Percentiles rank a stretch among this genome's conserved stretches.
Evolutionary conservation across 2,797 vertebrate genomes (phyloP).

Genomic region (Eutrigla gurnardus): DNA sequence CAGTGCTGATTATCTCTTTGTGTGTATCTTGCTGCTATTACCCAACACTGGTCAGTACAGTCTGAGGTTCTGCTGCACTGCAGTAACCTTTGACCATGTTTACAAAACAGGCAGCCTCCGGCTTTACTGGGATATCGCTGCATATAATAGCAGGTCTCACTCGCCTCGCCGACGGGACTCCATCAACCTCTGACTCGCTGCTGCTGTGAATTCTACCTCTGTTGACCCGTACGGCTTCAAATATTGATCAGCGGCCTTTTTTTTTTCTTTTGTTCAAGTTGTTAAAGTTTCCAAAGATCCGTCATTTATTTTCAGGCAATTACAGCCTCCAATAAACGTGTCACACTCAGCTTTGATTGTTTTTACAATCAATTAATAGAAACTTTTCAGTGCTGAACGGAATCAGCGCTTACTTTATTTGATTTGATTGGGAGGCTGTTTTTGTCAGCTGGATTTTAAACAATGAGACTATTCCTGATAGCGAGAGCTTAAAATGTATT

Average conservation of each 20-base stretch:
- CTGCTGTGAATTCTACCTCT: background rate
- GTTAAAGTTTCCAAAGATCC: constrained; percentile 3
- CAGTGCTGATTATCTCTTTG: constrained; percentile 39
- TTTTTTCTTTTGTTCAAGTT: constrained; percentile 9
- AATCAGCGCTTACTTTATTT: constrained; percentile 19
- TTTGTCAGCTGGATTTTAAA: constrained; percentile 22
- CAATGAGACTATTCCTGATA: constrained; percentile 4
- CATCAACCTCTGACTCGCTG: constrained; percentile 25
- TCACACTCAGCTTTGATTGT: constrained; percentile 34
- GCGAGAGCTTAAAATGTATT: constrained; percentile 34
- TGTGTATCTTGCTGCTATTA: constrained; percentile 47
- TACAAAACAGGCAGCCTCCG: constrained; percentile 43
- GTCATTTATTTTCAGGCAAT: constrained; percentile 30
- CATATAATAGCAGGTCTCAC: constrained; percentile 29
- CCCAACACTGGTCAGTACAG: constrained; percentile 48
- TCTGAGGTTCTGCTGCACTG: constrained; percentile 32
- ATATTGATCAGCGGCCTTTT: background rate
- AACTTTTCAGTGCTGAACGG: constrained; percentile 44
- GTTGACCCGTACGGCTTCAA: background rate
- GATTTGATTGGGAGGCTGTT: constrained; percentile 28
- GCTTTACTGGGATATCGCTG: constrained; percentile 40
- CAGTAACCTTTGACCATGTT: constrained; percentile 59
- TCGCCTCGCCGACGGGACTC: constrained; percentile 15
- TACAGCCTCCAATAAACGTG: constrained; percentile 40
- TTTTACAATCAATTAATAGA: constrained; percentile 44